Evolutionary conservation across 2,888 invertebrate genomes (phyloP).

Genomic region (Cephonodes hylas): DNA sequence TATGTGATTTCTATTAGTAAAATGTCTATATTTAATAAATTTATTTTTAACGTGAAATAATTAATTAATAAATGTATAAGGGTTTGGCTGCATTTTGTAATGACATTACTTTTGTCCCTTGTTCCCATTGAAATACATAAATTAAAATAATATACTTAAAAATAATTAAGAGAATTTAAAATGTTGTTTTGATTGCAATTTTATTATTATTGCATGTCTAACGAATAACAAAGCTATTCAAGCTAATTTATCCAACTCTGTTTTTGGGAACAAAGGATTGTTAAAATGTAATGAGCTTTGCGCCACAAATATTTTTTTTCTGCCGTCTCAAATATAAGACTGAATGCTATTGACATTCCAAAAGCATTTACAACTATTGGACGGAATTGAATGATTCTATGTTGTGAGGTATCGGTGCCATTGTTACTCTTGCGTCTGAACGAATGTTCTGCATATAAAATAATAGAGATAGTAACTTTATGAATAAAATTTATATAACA

Average conservation of each 20-base stretch:
- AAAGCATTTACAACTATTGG: constrained; percentile 41
- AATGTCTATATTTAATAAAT: background rate
- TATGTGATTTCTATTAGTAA: background rate
- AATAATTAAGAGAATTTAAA: too few species aligned
- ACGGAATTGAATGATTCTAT: constrained; percentile 13
- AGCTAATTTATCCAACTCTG: background rate
- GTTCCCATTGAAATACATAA: background rate
- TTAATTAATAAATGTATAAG: background rate
- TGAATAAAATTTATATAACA: too few species aligned
- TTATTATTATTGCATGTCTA: too few species aligned
- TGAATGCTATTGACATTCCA: constrained; percentile 56
- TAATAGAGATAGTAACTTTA: too few species aligned
- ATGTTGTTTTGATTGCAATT: too few species aligned
- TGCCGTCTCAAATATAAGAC: constrained; percentile 30
- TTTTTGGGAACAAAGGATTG: background rate
- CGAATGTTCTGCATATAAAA: background rate
- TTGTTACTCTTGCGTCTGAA: constrained; percentile 25
- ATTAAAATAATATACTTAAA: too few species aligned
- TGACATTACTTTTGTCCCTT: background rate
- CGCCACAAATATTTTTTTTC: background rate
- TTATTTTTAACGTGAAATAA: background rate
- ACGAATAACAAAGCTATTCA: background rate
- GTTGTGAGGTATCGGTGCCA: constrained; percentile 38
- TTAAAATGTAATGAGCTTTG: background rate
- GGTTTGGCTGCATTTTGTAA: background rate